phyloP scores from a whole-genome alignment of 2,888 invertebrate genomes.

The Epistrophella euchroma region DNA sequence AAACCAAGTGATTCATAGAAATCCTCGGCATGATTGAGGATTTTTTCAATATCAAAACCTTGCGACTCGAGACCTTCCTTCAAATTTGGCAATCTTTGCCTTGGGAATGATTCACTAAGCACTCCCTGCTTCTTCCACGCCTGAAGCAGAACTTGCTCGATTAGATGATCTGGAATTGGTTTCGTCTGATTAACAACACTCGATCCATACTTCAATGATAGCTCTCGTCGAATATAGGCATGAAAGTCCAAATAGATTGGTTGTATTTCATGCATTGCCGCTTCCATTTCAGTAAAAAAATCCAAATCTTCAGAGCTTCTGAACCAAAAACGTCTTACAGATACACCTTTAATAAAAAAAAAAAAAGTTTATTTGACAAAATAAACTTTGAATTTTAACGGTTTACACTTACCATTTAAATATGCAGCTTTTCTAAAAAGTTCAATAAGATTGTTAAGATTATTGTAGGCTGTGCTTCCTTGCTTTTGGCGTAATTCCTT shows the following conservation, averaged over 20 bases:
- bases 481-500: conserved; percentile 89
- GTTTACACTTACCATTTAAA: conserved; percentile 86
- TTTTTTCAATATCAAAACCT: conserved; percentile 65
- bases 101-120: conserved; percentile 77
- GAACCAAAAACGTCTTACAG: conserved; percentile 64
- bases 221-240: conserved; percentile 89
- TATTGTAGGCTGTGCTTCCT: conserved; percentile 78
- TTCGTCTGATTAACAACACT: conserved; percentile 86
- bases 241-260: conserved; percentile 92
- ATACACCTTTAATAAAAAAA: conserved; percentile 29
- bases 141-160: conserved; percentile 84
- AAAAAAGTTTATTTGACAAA: no score
- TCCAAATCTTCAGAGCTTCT: conserved; percentile 85
- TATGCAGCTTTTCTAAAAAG: conserved; percentile 88
- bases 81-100: conserved; percentile 85
- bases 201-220: conserved; percentile 88
- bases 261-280: conserved; percentile 88
- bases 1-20: conserved; percentile 82
- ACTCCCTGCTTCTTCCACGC: conserved; percentile 73
- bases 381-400: conserved; percentile 6
- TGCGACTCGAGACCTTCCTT: conserved; percentile 82
- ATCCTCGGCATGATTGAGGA: conserved; percentile 80
- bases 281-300: conserved; percentile 87
- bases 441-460: conserved; percentile 86
- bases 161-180: conserved; percentile 89